A percentile compares a stretch with the other conserved stretches of the same genome.
Conservation (phyloP, 2,888 invertebrate genomes). For the Odontothrips loti region DNA sequence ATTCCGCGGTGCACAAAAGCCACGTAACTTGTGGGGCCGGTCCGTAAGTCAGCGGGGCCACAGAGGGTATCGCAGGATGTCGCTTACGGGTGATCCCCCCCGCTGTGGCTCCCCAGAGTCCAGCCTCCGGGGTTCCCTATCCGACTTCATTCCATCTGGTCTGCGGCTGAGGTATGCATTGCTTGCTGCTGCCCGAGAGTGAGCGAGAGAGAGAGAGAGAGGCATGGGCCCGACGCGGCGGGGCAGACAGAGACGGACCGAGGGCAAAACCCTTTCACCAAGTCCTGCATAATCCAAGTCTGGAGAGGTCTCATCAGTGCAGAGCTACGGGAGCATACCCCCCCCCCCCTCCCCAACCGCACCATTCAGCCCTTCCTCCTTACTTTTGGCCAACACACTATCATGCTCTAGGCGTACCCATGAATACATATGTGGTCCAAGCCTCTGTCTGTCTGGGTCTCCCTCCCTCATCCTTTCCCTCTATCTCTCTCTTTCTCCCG, state of each 20-base stretch:
- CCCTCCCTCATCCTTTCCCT: neutral
- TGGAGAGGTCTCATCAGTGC: neutral
- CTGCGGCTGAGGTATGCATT: neutral
- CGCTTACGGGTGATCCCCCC: too few species aligned
- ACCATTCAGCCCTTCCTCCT: neutral
- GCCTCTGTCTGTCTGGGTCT: neutral
- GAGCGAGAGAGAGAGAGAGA: neutral
- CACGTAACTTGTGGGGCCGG: too few species aligned
- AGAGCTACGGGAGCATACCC: neutral
- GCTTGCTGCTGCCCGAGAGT: neutral
- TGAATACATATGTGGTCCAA: conserved; percentile 18
- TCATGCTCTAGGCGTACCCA: neutral
- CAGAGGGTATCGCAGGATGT: too few species aligned
- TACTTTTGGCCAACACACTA: neutral
- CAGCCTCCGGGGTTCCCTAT: too few species aligned
- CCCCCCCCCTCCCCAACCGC: neutral
- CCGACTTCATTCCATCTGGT: neutral
- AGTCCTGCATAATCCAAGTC: conserved; percentile 23
- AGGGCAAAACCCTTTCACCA: neutral
- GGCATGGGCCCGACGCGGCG: neutral
- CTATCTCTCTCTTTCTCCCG: conserved; percentile 6
- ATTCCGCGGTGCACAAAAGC: too few species aligned
- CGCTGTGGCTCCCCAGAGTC: too few species aligned
- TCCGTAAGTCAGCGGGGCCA: too few species aligned
- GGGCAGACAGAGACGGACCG: neutral